Evolutionary conservation across 2,888 invertebrate genomes (phyloP), one percentile per base, ranked within the genome.

Genomic region (Zaprionus obscuricornis): DNA sequence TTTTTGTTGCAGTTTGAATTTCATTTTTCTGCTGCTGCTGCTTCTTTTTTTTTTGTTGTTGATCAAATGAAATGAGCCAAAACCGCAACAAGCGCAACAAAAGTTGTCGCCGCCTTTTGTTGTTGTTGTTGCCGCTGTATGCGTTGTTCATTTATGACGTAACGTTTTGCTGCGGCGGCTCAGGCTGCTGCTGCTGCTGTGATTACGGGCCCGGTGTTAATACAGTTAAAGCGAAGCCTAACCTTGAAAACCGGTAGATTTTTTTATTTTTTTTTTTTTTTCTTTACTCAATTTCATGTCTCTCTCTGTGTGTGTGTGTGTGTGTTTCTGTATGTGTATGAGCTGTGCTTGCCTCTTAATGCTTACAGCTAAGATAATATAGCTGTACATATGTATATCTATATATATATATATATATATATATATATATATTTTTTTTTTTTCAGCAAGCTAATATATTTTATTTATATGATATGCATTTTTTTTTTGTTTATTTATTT

Each of bases 171-270:
- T 56, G 65, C 60, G 50, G 57, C 67, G 50, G 62, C n/a, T n/a
- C n/a, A n/a, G n/a, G n/a, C 57, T 43, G 43, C 60, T 24, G 31
- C 45, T 58, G 73, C 74, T 68, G 81, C 79, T 83, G 81, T 83
- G 79, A 79, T 76, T 81, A 72, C 84, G 74, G 76, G 60, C 66
- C 74, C 77, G 76, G 70, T 77, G 75, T 84, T 84, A 84, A 81
- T 81, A 81, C 79, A 81, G 79, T 81, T 81, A 84, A 81, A 81
- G 76, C 78, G 63, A 59, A 49, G 78, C 72, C 84, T 84, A 81
- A 81, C 81, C 81, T 81, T 81, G 81, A 81, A 81, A 81, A 81
- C 81, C 84, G 81, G 81, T 81, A 81, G 77, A 83, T 67, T 62
- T 67, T 58, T 64, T 37, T 37, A n/a, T n/a, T 1, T 20, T 73